phyloP scores from a whole-genome alignment of 2,888 invertebrate species.

The Heliconius hortense region DNA sequence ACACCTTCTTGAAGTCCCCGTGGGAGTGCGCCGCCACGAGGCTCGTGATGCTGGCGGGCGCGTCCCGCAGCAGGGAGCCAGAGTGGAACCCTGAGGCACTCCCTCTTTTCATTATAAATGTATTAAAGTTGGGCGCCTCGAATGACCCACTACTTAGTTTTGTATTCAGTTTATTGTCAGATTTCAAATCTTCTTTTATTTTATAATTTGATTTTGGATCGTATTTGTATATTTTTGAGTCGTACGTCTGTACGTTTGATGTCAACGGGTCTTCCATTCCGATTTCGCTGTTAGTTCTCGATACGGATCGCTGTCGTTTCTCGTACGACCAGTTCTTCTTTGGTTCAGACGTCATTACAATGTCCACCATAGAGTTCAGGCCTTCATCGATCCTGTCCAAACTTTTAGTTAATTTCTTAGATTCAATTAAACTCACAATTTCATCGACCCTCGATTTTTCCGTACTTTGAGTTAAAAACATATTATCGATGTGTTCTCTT shows the following conservation, averaged over 20 bases:
- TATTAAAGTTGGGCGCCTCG: constrained; percentile 68
- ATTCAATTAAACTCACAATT: constrained; percentile 81
- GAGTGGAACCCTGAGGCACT: constrained; percentile 85
- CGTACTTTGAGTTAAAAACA: constrained; percentile 74
- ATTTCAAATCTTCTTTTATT: constrained; percentile 60
- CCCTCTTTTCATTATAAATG: constrained; percentile 84
- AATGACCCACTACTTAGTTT: constrained; percentile 60
- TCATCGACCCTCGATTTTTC: constrained; percentile 74
- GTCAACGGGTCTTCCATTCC: constrained; percentile 68
- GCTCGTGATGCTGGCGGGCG: constrained; percentile 76
- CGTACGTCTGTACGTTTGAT: constrained; percentile 59
- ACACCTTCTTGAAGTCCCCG: constrained; percentile 71
- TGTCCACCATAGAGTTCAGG: constrained; percentile 86
- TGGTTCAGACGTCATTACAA: constrained; percentile 84
- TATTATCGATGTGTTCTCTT: constrained; percentile 81
- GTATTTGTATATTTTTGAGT: constrained; percentile 53
- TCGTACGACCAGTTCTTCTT: constrained; percentile 73
- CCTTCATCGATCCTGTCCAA: constrained; percentile 89
- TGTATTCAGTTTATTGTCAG: constrained; percentile 37
- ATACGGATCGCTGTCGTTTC: constrained; percentile 68
- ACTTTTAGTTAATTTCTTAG: constrained; percentile 87
- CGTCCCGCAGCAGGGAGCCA: constrained; percentile 77
- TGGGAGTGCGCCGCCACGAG: constrained; percentile 72
- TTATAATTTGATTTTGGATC: constrained; percentile 49
- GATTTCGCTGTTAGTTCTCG: constrained; percentile 68